These are phyloP conservation scores for Meriones psammophilus DNA, from an alignment of 2,797 vertebrate species.

Conservation along the genomic window DNA sequence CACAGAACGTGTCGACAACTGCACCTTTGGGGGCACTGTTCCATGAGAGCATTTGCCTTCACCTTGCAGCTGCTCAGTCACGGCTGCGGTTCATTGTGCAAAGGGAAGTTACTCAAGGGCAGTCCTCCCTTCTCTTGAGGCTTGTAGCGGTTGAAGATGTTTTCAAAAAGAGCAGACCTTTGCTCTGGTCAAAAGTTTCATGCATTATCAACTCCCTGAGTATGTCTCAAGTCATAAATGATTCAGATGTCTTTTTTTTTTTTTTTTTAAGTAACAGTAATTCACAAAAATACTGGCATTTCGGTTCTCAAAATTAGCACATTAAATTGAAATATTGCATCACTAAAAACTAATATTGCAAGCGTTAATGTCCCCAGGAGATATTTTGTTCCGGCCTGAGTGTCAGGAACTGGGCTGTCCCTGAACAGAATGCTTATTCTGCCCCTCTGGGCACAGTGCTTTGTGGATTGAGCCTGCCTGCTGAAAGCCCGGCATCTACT, in stretches of 20 bases:
- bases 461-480: not conserved
- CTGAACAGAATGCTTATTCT: not conserved
- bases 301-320: conserved; percentile 59
- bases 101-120: not conserved
- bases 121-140: not conserved
- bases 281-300: conserved; percentile 53
- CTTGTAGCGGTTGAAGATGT: not conserved
- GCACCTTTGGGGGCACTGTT: not conserved
- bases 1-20: not conserved
- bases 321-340: conserved; percentile 38
- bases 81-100: not conserved
- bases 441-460: not conserved
- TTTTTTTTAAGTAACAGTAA: conserved; percentile 24
- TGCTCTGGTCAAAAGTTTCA: not conserved
- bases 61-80: not conserved
- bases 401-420: not conserved
- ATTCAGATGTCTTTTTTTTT: conserved; percentile 46
- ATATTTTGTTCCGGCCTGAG: not conserved
- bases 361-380: conserved; percentile 5
- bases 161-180: conserved; percentile 56
- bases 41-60: not conserved
- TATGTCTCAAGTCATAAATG: conserved; percentile 53
- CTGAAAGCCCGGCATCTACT: not conserved
- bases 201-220: conserved; percentile 6
- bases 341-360: conserved; percentile 35